Evolutionary conservation across 2,888 invertebrate species (phyloP), one percentile per base, ranked within the genome.

Genomic region (Mimachlamys varia): DNA sequence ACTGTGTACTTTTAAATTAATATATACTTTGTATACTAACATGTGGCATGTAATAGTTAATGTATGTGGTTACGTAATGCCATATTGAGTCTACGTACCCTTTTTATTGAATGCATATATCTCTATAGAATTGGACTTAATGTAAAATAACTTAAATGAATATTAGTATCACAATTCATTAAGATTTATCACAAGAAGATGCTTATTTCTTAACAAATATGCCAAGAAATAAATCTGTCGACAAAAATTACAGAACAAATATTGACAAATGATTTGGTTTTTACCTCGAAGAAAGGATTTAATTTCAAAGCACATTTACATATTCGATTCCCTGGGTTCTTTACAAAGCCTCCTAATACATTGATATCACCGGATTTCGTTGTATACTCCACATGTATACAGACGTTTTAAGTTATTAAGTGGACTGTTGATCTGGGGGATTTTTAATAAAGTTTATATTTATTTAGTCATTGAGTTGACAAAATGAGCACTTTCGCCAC

Each of bases 391-490:
- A 33, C 76, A 33, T 76, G 27, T 76, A 76, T 76, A 76, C 76
- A 2, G 76, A 33, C 33, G 33, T 76, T 76, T 76, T 76, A 27
- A 76, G 33, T 76, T 76, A 33, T 27, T 76, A 76, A 76, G 76
- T 76, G 33, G 76, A 13, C 76, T 76, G 76, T 76, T 76, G 27
- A 33, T 76, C 27, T 27, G 33, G 76, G 10, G 76, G 76, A 76
- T 27, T 76, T 76, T 76, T 76, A 76, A 76, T 76, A 76, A 76
- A 76, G 76, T 76, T 76, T 76, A 76, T 76, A 76, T 76, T 76
- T 76, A 76, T 76, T 76, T 76, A 76, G 76, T 76, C 76, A 76
- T 27, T 76, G 12, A 22, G 33, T 15, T 12, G 76, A 76, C 76
- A 76, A 76, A 76, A 76, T 76, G 76, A 76, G 15, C 76, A 76